Evolutionary conservation across 2,888 invertebrate species (phyloP), one percentile per base, ranked within the genome.

Genomic region (Drosophila meridiana): DNA sequence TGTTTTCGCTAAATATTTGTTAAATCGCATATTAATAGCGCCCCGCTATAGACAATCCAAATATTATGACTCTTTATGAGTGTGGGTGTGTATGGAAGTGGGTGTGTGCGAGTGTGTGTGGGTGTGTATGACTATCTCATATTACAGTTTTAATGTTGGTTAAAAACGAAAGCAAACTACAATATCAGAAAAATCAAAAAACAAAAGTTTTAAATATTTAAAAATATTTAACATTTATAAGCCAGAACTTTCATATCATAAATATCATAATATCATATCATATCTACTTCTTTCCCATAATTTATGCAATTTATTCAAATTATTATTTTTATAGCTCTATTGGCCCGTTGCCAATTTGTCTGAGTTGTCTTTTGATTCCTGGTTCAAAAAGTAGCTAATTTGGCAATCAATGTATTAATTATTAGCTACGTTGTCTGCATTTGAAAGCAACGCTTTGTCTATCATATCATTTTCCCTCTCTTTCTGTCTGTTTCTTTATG

Each of bases 21-120:
- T 91, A 90, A 91, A 91, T 91, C 84, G 91, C 91, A 90, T 88
- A 92, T 92, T 91, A 92, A 92, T 91, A 90, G 85, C 90, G 87
- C 90, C 82, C 87, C 77, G 72, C 72, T 87, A 82, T 87, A 76
- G 79, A 75, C 78, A 85, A 81, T 78, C 62, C 75, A 68, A 60
- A 48, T 57, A 63, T 45, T 43, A 50, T 40, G 55, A 26, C 40
- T 14, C 38, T 53, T 26, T 20, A n/a, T 34, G 52, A 6, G 42
- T 34, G 43, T 58, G 59, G 68, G 71, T 45, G 63, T 57, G 50
- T 74, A 58, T 61, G 65, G 61, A 63, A 2, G 36, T 58, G 62
- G 30, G 71, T 48, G 59, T 58, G 59, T 8, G 20, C 20, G 47
- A 48, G 38, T 42, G 47, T 2, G 47, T 62, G 61, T 47, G 47